Conservation (phyloP, 1,140 invertebrate species). For the Sycophila sp. region DNA sequence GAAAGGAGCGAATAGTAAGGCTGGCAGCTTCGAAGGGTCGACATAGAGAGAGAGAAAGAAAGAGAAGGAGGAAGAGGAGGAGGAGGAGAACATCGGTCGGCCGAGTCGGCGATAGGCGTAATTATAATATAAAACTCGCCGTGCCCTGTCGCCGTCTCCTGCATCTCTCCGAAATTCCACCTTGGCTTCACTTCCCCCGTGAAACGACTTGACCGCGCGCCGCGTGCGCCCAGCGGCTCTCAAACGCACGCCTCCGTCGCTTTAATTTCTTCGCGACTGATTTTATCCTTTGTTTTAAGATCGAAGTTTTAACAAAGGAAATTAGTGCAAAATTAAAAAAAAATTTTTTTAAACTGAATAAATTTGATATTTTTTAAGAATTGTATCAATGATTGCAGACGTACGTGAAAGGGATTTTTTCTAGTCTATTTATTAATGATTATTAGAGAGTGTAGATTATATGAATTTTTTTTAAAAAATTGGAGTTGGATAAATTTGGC, state of each 20-base stretch:
- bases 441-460: no score
- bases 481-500: no score
- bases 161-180: constrained; percentile 50
- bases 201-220: constrained; percentile 47
- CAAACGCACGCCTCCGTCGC: constrained; percentile 25
- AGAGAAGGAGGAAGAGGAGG: background rate
- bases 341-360: no score
- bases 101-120: constrained; percentile 49
- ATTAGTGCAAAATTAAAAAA: background rate
- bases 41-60: background rate
- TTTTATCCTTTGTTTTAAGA: background rate
- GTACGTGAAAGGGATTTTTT: no score
- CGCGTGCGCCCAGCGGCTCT: constrained; percentile 43
- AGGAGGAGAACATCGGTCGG: constrained; percentile 6
- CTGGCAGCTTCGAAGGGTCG: background rate
- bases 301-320: background rate
- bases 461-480: no score
- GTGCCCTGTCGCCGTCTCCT: constrained; percentile 49
- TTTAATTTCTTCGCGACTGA: background rate
- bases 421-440: no score
- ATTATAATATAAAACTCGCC: constrained; percentile 61
- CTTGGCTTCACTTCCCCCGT: constrained; percentile 46
- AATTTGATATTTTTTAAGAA: no score
- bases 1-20: background rate
- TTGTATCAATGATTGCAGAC: no score